Percentiles rank a stretch among this genome's conserved stretches.
Evolutionary conservation across 2,888 invertebrate genomes (phyloP).

Genomic region (Sussaba pulchella): DNA sequence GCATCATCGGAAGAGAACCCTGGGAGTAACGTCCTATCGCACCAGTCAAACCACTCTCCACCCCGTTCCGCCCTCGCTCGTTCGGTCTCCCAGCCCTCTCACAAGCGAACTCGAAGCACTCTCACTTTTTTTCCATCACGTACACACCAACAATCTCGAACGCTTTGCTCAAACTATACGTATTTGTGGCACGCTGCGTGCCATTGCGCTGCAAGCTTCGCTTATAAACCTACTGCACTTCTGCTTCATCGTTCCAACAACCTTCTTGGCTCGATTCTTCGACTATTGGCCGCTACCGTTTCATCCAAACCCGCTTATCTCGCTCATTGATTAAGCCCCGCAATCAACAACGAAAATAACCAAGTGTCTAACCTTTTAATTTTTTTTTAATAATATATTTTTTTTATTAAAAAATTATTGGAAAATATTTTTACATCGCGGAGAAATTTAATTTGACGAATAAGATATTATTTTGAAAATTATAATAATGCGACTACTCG

Average conservation of each 20-base stretch:
- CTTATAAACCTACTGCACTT: neutral
- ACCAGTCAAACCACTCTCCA: constrained; percentile 78
- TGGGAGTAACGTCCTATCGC: constrained; percentile 79
- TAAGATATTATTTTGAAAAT: neutral
- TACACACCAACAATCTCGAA: constrained; percentile 34
- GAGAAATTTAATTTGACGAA: neutral
- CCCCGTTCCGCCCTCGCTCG: constrained; percentile 64
- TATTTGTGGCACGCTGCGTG: neutral
- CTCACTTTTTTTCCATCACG: constrained; percentile 43
- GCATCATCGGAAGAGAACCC: constrained; percentile 62
- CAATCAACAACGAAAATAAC: neutral
- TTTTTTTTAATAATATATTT: neutral
- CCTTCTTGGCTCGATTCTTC: constrained; percentile 27
- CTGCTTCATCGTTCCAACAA: constrained; percentile 2
- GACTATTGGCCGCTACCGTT: constrained; percentile 4
- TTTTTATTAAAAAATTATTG: no score
- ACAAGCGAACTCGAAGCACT: constrained; percentile 26
- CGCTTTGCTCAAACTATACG: constrained; percentile 12
- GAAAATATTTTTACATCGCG: no score
- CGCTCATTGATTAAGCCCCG: constrained; percentile 23
- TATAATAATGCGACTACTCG: no score
- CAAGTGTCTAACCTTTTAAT: neutral
- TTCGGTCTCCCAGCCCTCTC: constrained; percentile 48
- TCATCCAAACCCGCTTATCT: constrained; percentile 7
- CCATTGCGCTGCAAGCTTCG: neutral